phyloP scores from a whole-genome alignment of 2,113 vertebrate species.

The Arothron firmamentum region DNA sequence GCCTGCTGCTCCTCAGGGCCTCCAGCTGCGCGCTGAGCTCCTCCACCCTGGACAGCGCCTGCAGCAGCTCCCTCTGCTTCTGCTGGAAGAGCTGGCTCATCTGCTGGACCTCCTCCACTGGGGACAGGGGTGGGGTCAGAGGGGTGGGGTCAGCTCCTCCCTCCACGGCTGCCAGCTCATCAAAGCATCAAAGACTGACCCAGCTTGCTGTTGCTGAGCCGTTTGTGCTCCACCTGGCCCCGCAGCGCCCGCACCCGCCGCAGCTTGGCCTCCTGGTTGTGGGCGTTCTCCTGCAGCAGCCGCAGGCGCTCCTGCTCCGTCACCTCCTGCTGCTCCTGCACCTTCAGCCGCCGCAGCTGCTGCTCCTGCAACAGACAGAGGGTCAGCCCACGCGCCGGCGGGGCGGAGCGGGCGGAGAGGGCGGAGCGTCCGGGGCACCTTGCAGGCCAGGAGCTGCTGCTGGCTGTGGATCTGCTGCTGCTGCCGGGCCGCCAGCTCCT shows the following conservation, averaged over 20 bases:
- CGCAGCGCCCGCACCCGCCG: conserved; percentile 85
- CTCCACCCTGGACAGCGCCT: conserved; percentile 86
- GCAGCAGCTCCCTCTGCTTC: conserved; percentile 90
- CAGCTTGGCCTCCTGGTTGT: conserved; percentile 91
- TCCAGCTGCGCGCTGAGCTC: conserved; percentile 90
- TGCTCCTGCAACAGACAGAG: conserved; percentile 49
- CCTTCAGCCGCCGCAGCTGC: conserved; percentile 40
- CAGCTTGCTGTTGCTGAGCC: conserved; percentile 85
- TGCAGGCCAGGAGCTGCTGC: conserved; percentile 87
- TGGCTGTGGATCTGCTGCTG: conserved; percentile 91
- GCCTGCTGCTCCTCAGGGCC: conserved; percentile 80
- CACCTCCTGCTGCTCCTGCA: conserved; percentile 59
- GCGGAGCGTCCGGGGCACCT: conserved; percentile 74
- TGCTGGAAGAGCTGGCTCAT: conserved; percentile 92
- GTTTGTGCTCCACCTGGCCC: conserved; percentile 91
- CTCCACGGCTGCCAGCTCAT: no score
- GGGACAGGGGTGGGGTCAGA: no score
- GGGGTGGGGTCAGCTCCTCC: no score
- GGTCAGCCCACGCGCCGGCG: no score
- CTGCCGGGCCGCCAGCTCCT: conserved; percentile 89
- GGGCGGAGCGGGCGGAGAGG: no score
- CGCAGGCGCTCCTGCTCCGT: conserved; percentile 86
- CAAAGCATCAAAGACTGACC: conserved; percentile 78
- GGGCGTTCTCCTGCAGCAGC: conserved; percentile 83
- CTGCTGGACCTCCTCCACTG: conserved; percentile 96